Base-by-base conservation (phyloP, 2,797 vertebrate genomes). In the Sebastes baramenuke region DNA sequence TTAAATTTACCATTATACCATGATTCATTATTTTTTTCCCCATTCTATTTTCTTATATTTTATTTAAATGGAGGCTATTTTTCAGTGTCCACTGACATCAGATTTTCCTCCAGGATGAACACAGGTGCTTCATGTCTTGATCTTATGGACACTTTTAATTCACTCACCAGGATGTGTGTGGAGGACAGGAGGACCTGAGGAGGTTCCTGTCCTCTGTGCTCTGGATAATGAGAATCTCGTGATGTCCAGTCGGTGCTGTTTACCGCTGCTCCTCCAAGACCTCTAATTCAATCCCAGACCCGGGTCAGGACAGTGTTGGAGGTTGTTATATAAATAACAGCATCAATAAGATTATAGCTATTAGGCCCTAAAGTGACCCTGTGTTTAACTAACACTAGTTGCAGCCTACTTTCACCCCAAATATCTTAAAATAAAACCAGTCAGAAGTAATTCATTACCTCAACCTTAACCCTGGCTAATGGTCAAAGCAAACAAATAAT, bases 141-240 rank as follows among this genome's bases (percentile, higher is more conserved):
- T 25, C 13, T 7, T 11, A 13, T 11, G 55, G 49, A 83, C 73
- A 56, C 16, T 36, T 77, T 67, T 14, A 76, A 67, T 11, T 22
- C n/a, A 46, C 67, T 82, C 59, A 75, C 77, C 71, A 56, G 81
- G 84, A 86, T 3, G 65, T 18, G 59, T 36, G 65, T 67, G 24
- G 56, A n/a, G 76, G 76, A 69, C 67, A 59, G 54, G 0, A 56
- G 0, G 60, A 55, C 62, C 24, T 8, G 32, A 30, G 81, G 79
- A 90, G 78, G 77, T 84, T 84, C 82, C 84, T 82, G 68, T 88
- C 86, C 88, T 85, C 82, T 49, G 82, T 38, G 86, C 87, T 87
- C 67, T 49, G 78, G 76, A 76, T 92, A 94, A 95, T 92, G 70
- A 90, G 90, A 92, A 89, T 89, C 89, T 82, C 83, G 87, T 94